Conservation (phyloP, 2,888 invertebrate species). For the Xiphydria camelus region DNA sequence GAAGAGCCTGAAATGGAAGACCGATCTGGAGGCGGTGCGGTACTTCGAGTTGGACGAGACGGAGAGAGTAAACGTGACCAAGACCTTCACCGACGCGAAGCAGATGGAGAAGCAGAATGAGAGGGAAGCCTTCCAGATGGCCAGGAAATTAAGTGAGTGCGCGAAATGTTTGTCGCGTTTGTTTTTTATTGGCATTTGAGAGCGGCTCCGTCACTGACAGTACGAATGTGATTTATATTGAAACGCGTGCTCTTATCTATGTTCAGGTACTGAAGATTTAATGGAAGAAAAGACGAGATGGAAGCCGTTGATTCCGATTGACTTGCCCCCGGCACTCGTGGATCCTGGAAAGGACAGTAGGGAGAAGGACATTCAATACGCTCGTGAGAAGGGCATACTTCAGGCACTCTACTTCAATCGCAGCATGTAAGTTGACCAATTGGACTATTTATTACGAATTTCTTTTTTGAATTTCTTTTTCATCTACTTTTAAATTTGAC, state of each 20-base stretch:
- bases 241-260: no score
- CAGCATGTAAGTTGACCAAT: conserved; percentile 61
- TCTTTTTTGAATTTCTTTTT: conserved; percentile 10
- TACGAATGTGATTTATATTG: background rate
- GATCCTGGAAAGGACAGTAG: conserved; percentile 78
- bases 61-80: conserved; percentile 93
- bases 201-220: no score
- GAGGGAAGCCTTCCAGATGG: conserved; percentile 78
- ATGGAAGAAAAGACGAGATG: conserved; percentile 84
- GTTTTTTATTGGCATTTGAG: no score
- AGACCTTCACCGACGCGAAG: conserved; percentile 89
- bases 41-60: conserved; percentile 96
- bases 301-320: conserved; percentile 73
- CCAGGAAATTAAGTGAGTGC: conserved; percentile 70
- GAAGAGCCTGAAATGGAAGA: conserved; percentile 80
- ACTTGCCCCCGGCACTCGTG: conserved; percentile 68
- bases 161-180: background rate
- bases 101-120: conserved; percentile 86
- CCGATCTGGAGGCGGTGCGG: conserved; percentile 80
- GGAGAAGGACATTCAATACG: conserved; percentile 85
- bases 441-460: conserved; percentile 12
- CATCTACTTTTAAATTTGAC: background rate
- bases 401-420: conserved; percentile 81
- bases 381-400: conserved; percentile 82
- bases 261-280: conserved; percentile 68